phyloP scores from a whole-genome alignment of 2,113 vertebrate species.

The Chaetodon auriga region DNA sequence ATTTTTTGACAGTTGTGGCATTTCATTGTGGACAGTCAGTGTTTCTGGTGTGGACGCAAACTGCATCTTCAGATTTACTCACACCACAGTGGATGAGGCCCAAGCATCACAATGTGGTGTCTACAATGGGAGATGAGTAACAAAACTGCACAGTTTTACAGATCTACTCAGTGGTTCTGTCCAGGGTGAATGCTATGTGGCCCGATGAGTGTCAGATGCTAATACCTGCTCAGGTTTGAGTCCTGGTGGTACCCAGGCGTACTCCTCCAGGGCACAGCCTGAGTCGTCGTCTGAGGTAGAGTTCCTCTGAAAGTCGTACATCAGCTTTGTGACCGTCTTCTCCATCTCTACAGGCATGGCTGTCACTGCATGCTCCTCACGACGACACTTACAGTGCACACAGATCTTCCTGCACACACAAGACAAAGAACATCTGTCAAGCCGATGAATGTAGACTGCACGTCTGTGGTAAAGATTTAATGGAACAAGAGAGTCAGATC shows the following conservation, averaged over 20 bases:
- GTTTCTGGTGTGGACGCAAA: background rate
- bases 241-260: slow-evolving; percentile 96
- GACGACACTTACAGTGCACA: slow-evolving; percentile 98
- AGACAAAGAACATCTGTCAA: slow-evolving; percentile 12
- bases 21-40: background rate
- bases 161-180: background rate
- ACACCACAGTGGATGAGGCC: background rate
- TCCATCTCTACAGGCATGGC: slow-evolving; percentile 99
- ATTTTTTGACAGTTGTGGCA: background rate
- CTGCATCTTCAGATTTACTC: background rate
- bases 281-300: slow-evolving; percentile 98
- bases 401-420: slow-evolving; percentile 93
- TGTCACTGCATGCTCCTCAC: slow-evolving; percentile 96
- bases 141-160: too few species aligned
- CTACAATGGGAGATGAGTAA: background rate
- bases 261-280: slow-evolving; percentile 97
- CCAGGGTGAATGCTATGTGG: background rate
- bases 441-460: background rate
- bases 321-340: slow-evolving; percentile 98
- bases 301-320: slow-evolving; percentile 99
- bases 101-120: background rate
- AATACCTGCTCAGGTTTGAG: slow-evolving; percentile 98
- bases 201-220: background rate
- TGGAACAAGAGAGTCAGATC: background rate
- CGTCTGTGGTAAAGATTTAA: background rate